These are phyloP conservation scores for Drosophila lacteicornis DNA, from an alignment of 1,140 invertebrate species.

Conservation along the genomic window DNA sequence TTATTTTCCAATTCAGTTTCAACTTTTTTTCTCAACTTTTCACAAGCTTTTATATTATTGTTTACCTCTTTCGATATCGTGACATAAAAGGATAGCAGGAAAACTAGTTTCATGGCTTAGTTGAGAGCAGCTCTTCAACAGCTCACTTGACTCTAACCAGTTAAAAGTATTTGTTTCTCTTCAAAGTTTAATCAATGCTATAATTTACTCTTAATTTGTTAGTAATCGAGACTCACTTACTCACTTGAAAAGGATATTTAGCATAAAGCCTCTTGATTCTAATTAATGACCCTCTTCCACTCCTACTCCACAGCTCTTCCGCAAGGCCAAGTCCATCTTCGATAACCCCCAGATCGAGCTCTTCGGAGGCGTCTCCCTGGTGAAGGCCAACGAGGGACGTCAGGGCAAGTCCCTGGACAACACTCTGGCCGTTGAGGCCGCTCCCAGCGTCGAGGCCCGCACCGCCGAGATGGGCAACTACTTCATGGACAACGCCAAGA, in stretches of 20 bases:
- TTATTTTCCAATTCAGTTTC: not conserved
- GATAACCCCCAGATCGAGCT: constrained; percentile 87
- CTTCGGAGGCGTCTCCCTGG: constrained; percentile 86
- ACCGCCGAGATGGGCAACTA: constrained; percentile 88
- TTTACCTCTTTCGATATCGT: not conserved
- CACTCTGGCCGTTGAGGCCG: constrained; percentile 85
- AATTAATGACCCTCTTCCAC: constrained; percentile 4
- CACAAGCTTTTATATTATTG: not conserved
- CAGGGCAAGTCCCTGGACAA: constrained; percentile 83
- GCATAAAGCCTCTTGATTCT: not conserved
- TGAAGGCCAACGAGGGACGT: constrained; percentile 85
- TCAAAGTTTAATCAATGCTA: not conserved
- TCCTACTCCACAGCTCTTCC: constrained; percentile 85
- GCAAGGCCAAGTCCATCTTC: constrained; percentile 88
- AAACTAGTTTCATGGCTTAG: not conserved
- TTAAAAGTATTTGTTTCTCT: not conserved
- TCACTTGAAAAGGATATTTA: too few relatives aligned
- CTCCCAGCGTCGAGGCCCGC: constrained; percentile 86
- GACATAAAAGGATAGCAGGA: not conserved
- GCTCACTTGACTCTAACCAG: not conserved
- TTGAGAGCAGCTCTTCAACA: not conserved
- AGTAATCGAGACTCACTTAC: not conserved
- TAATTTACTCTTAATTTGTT: not conserved
- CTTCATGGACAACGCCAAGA: constrained; percentile 86
- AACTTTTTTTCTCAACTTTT: not conserved